These are phyloP conservation scores for Lasius fuliginosus DNA, from an alignment of 2,888 invertebrate genomes.

Conservation along the genomic window DNA sequence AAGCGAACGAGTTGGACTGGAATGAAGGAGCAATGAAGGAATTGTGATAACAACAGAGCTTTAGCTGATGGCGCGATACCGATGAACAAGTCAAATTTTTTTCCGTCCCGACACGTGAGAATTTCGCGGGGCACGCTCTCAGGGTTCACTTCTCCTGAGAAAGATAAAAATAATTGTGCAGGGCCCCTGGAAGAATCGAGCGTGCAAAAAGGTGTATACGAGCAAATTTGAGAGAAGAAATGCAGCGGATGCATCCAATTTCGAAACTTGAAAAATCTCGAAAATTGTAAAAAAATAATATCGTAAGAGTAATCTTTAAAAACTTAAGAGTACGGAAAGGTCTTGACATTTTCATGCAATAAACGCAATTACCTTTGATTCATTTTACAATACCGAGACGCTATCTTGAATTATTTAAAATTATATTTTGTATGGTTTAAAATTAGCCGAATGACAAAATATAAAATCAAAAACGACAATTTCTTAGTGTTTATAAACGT, in stretches of 20 bases:
- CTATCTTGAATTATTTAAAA: not conserved
- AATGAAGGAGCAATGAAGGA: not conserved
- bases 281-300: not conserved
- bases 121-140: slow-evolving; percentile 56
- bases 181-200: slow-evolving; percentile 38
- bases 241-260: slow-evolving; percentile 7
- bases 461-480: not conserved
- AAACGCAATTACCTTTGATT: not conserved
- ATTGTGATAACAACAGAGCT: slow-evolving; percentile 20
- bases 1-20: not conserved
- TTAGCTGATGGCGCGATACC: slow-evolving; percentile 31
- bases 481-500: not conserved
- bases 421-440: not conserved
- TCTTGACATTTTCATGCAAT: not conserved
- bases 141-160: slow-evolving; percentile 53
- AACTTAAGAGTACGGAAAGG: not conserved
- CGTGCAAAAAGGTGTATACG: slow-evolving; percentile 26
- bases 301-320: not conserved
- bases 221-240: not conserved
- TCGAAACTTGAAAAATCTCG: not conserved
- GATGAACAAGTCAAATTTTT: slow-evolving; percentile 50
- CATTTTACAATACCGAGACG: not conserved
- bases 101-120: slow-evolving; percentile 51
- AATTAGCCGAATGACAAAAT: slow-evolving; percentile 11
- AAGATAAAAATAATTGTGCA: slow-evolving; percentile 61